Evolutionary conservation across 2,797 vertebrate genomes (phyloP).

Genomic region (Bovichtus diacanthus): DNA sequence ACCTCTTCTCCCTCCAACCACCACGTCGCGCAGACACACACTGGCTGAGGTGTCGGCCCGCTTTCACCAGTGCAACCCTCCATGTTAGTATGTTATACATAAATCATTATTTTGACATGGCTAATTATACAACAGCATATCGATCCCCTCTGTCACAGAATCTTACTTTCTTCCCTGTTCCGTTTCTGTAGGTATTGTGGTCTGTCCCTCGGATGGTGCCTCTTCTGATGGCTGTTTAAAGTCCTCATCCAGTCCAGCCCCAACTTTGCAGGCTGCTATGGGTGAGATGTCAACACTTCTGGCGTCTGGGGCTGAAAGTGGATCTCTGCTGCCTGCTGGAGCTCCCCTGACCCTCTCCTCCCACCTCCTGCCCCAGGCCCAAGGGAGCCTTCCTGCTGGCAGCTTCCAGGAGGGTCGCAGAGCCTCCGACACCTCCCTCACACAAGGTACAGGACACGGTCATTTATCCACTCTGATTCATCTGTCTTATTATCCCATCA

Average conservation of each 20-base stretch:
- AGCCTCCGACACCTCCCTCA: constrained; percentile 96
- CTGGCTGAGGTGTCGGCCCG: constrained; percentile 92
- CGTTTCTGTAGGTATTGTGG: constrained; percentile 87
- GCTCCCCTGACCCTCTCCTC: constrained; percentile 89
- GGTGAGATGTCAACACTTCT: constrained; percentile 84
- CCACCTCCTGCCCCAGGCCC: constrained; percentile 88
- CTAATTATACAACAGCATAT: background rate
- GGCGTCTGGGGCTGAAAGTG: constrained; percentile 76
- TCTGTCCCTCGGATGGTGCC: constrained; percentile 91
- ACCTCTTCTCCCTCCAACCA: constrained; percentile 82
- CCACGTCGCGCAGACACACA: constrained; percentile 92
- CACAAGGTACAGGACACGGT: constrained; percentile 91
- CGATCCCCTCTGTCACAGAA: background rate
- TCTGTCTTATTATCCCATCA: constrained; percentile 36
- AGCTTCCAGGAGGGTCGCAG: constrained; percentile 95
- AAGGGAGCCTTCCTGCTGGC: constrained; percentile 85
- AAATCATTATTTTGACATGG: too few species aligned
- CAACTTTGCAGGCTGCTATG: constrained; percentile 70
- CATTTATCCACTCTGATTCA: background rate
- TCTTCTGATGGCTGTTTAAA: constrained; percentile 95
- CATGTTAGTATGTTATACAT: constrained; percentile 85
- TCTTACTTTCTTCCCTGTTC: constrained; percentile 11
- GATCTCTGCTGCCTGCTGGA: constrained; percentile 79
- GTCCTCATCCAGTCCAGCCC: constrained; percentile 87
- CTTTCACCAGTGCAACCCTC: constrained; percentile 90